Evolutionary conservation across 2,113 vertebrate genomes (phyloP), one percentile per base, ranked within the genome.

Genomic region (Channa maculata): DNA sequence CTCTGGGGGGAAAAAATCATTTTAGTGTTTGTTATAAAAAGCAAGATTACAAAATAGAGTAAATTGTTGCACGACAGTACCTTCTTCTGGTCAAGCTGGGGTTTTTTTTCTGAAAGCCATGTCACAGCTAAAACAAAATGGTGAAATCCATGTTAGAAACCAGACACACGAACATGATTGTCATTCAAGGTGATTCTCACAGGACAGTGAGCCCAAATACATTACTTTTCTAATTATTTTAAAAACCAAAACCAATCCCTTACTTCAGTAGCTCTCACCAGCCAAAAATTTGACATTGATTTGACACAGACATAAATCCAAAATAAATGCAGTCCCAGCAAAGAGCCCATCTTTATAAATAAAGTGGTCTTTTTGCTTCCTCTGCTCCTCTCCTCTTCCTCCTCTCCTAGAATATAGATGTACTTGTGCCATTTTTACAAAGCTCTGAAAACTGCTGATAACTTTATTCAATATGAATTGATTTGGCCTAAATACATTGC

Each of bases 331-430:
- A 60, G 14, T 43, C 8, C 5, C 7, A 62, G 2, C 65, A 45
- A 38, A 15, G 34, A 37, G n/a, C 5, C 50, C 2, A 39, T 68
- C 38, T 38, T 49, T 14, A 33, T 6, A 4, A 54, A 5, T 14
- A 24, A 5, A 8, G 5, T 3, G 5, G 65, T 8, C 3, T 2
- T 64, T 70, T 71, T 49, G 24, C 48, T 57, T 62, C 77, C 59
- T 75, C 77, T 81, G 71, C 69, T 77, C 60, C 66, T 7, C 46
- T 24, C 24, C 24, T 24, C 24, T 24, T 24, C 24, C 24, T 24
- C 24, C 24, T 24, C 24, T 24, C 24, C 24, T 24, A 24, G 24
- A 1, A 24, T 24, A 24, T 24, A 24, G 24, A 24, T 24, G 24
- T 24, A 24, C 24, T 24, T 24, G 24, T 24, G 24, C 24, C 24